Evolutionary conservation across 2,888 invertebrate species (phyloP).

Genomic region (Hirudinaria manillensis): DNA sequence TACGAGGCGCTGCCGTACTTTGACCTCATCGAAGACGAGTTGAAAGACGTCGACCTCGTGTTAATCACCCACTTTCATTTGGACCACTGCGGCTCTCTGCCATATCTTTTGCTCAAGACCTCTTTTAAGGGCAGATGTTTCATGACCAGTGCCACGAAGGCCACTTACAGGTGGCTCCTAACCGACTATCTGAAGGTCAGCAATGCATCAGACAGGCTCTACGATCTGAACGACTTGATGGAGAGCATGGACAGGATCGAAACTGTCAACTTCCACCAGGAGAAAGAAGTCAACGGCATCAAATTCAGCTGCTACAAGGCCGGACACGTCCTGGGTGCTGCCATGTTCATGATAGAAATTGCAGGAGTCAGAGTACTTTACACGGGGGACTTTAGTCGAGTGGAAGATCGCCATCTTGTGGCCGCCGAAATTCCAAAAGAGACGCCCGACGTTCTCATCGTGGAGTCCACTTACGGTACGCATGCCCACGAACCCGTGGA

Average conservation of each 20-base stretch:
- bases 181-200: slow-evolving; percentile 94
- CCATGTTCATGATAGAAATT: slow-evolving; percentile 99
- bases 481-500: slow-evolving; percentile 98
- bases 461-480: slow-evolving; percentile 96
- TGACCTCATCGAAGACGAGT: slow-evolving; percentile 77
- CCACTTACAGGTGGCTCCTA: slow-evolving; percentile 93
- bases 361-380: slow-evolving; percentile 88
- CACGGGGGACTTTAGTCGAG: slow-evolving; percentile 95
- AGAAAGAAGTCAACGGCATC: slow-evolving; percentile 90
- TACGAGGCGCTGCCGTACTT: slow-evolving; percentile 97
- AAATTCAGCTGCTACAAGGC: slow-evolving; percentile 95
- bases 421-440: slow-evolving; percentile 95
- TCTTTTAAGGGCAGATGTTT: slow-evolving; percentile 94
- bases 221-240: slow-evolving; percentile 92
- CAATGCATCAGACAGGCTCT: slow-evolving; percentile 70
- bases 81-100: slow-evolving; percentile 94
- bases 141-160: slow-evolving; percentile 99
- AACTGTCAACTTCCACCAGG: slow-evolving; percentile 84
- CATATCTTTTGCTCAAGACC: slow-evolving; percentile 95
- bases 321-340: slow-evolving; percentile 95
- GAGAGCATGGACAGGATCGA: slow-evolving; percentile 98
- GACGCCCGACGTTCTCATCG: slow-evolving; percentile 91
- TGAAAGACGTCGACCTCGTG: slow-evolving; percentile 81
- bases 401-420: slow-evolving; percentile 98
- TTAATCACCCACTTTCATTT: slow-evolving; percentile 96